Base-by-base conservation (phyloP, 2,888 invertebrate species). In the Trissolcus brochymenae region DNA sequence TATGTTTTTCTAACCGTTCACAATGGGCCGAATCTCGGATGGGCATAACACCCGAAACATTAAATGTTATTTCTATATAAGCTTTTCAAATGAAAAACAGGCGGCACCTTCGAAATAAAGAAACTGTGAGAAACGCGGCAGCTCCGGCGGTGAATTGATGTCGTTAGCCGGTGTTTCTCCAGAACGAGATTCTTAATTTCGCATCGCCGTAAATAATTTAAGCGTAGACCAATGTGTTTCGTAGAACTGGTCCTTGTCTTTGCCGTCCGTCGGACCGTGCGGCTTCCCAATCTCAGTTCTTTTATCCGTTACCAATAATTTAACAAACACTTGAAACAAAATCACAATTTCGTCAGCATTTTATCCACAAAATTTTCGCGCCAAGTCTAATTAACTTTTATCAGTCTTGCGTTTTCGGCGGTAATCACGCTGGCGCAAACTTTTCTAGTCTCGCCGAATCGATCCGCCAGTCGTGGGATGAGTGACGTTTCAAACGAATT, bases 171-270 rank as follows among this genome's bases (percentile, higher is more conserved):
- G 82, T 83, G 82, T 82, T 83, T 82, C 84, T 85, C 84, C 83
- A 82, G 83, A 86, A 83, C 85, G 87, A 86, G 85, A 87, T 87
- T 88, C 87, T 88, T 88, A 87, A 88, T 87, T 88, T 87, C 87
- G 84, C 87, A 87, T 87, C 86, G 88, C 87, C 87, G 87, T 87
- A 88, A 88, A 87, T 88, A 88, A 88, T 88, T 88, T 87, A 86
- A 87, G 86, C 87, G 86, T 84, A 84, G 84, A 83, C 84, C 82
- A 81, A 83, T 82, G 81, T 81, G 81, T 87, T 87, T 87, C 86
- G 86, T 85, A 84, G 87, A 87, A 87, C 82, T 75, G 80, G 80
- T 80, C 81, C 81, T 66, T 70, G 67, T 55, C 53, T 62, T 55
- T 6, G 9, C 11, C 53, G 13, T 74, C 62, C 19, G 57, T 40